phyloP scores from a whole-genome alignment of 2,797 vertebrate genomes.

The Sebastes iracundus region DNA sequence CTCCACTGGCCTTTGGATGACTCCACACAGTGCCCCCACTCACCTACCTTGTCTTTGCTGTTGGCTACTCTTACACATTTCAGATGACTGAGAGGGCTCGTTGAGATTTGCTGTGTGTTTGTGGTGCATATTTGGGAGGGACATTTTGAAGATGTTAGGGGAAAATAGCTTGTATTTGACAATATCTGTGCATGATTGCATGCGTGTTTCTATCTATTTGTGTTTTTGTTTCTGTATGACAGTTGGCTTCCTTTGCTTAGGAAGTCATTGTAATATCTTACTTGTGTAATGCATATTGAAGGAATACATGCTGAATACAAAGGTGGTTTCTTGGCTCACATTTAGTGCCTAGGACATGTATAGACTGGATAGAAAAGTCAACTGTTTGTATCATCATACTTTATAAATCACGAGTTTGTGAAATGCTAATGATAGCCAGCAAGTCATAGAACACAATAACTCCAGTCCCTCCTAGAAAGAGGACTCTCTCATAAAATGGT shows the following conservation, averaged over 20 bases:
- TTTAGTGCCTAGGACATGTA: neutral
- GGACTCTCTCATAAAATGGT: slow-evolving; percentile 21
- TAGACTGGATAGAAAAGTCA: neutral
- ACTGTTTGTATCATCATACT: neutral
- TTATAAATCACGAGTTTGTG: neutral
- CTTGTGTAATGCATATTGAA: neutral
- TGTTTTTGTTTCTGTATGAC: neutral
- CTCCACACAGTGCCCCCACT: slow-evolving; percentile 43
- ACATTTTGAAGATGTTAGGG: neutral
- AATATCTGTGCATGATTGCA: neutral
- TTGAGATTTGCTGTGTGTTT: neutral
- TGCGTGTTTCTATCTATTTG: neutral
- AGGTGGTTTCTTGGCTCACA: neutral
- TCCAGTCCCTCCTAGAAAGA: neutral
- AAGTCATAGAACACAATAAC: slow-evolving; percentile 16
- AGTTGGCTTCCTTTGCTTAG: neutral
- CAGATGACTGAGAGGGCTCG: slow-evolving; percentile 5
- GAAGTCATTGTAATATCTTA: neutral
- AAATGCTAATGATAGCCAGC: neutral
- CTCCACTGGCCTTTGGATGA: slow-evolving; percentile 64
- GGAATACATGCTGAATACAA: neutral
- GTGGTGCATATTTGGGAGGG: neutral
- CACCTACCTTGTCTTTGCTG: slow-evolving; percentile 44
- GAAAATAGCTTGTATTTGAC: neutral
- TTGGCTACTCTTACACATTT: slow-evolving; percentile 34